Evolutionary conservation across 2,113 vertebrate species (phyloP).

Genomic region (Tringa solitaria): DNA sequence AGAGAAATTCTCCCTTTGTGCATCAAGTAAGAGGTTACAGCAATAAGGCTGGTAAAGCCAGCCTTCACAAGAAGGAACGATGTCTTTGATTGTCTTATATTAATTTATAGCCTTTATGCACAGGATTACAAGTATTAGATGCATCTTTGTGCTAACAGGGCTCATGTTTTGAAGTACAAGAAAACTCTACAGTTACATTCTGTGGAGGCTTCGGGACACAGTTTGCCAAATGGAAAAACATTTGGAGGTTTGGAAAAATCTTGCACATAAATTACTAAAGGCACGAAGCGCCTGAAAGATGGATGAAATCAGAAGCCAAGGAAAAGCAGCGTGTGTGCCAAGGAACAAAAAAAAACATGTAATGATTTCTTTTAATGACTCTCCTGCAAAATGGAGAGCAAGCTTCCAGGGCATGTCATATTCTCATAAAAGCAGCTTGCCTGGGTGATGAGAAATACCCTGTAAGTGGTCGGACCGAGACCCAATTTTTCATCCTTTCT

Average conservation of each 20-base stretch:
- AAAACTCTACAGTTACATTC: constrained; percentile 76
- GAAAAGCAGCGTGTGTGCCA: constrained; percentile 77
- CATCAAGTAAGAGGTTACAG: background rate
- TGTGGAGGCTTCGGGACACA: constrained; percentile 71
- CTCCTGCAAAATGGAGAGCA: constrained; percentile 69
- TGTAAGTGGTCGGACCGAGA: constrained; percentile 48
- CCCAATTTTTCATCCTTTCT: constrained; percentile 72
- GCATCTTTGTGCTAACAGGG: constrained; percentile 60
- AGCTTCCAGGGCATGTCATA: constrained; percentile 65
- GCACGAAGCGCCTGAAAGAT: constrained; percentile 80
- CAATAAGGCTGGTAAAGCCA: background rate
- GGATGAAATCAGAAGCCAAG: constrained; percentile 82
- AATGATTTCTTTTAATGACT: constrained; percentile 78
- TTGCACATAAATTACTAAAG: constrained; percentile 85
- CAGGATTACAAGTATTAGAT: constrained; percentile 64
- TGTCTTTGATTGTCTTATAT: constrained; percentile 17
- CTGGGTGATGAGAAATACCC: constrained; percentile 63
- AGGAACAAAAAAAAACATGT: constrained; percentile 68
- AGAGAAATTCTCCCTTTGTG: background rate
- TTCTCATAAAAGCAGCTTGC: constrained; percentile 70
- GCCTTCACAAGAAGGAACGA: background rate
- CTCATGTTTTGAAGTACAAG: constrained; percentile 72
- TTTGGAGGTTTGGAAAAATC: constrained; percentile 86
- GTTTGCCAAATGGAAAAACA: constrained; percentile 87
- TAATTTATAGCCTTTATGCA: constrained; percentile 39